Conservation (phyloP, 2,797 vertebrate species). For the Siniperca undulata region DNA sequence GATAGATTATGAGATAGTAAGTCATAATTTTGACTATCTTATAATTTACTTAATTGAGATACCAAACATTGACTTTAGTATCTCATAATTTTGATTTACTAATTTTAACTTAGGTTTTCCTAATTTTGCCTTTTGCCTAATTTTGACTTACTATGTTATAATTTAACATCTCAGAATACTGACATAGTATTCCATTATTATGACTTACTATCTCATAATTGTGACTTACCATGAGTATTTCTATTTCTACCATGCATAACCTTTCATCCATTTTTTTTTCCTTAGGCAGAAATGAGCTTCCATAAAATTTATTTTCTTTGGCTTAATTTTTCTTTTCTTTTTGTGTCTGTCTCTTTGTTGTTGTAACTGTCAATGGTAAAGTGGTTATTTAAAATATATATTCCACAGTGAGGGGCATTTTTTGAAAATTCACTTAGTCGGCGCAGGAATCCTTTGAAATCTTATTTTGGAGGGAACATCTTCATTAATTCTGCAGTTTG, state of each 20-base stretch:
- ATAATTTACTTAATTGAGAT: too few species aligned
- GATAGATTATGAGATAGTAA: too few species aligned
- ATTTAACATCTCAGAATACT: too few species aligned
- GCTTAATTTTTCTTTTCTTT: neutral
- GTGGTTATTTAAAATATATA: neutral
- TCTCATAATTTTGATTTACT: too few species aligned
- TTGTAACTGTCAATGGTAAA: neutral
- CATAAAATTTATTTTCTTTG: neutral
- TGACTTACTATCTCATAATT: too few species aligned
- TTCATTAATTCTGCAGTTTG: constrained; percentile 13
- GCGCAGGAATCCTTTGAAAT: constrained; percentile 41
- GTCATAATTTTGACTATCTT: neutral
- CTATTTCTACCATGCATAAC: neutral
- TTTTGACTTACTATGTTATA: too few species aligned
- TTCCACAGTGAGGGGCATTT: neutral
- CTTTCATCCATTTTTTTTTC: neutral
- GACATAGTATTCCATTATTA: too few species aligned
- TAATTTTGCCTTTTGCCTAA: too few species aligned
- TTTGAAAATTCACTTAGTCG: neutral
- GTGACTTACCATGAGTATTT: too few species aligned
- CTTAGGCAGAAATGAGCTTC: neutral
- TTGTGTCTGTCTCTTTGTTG: neutral
- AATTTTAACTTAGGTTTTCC: too few species aligned
- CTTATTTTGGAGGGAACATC: constrained; percentile 1
- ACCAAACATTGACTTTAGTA: too few species aligned